A percentile compares a stretch with the other conserved stretches of the same genome.
Conservation (phyloP, 2,113 vertebrate species). For the Butorides virescens region DNA sequence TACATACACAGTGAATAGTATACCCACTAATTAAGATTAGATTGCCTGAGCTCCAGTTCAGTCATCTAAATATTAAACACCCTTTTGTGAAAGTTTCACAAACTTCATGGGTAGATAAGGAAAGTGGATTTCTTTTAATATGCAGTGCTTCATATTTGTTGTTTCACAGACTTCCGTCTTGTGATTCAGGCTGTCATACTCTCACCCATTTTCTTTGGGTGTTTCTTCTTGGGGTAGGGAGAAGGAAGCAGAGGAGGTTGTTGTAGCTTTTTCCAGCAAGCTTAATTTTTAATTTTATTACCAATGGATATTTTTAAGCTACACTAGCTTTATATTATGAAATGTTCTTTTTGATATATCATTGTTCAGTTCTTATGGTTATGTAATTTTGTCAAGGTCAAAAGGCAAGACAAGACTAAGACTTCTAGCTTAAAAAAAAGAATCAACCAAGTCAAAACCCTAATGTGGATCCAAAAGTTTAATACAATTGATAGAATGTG, state of each 20-base stretch:
- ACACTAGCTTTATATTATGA: background rate
- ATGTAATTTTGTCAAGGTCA: background rate
- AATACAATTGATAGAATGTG: background rate
- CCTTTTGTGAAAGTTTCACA: background rate
- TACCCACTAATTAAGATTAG: background rate
- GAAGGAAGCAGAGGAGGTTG: background rate
- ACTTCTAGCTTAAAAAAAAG: background rate
- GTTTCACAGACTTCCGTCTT: background rate
- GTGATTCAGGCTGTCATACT: background rate
- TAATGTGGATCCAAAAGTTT: background rate
- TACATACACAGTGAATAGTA: background rate
- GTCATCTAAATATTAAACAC: background rate
- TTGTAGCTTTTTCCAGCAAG: background rate
- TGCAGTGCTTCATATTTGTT: background rate
- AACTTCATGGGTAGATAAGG: background rate
- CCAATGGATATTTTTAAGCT: background rate
- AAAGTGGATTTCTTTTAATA: background rate
- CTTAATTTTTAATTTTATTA: background rate
- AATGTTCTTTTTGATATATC: background rate
- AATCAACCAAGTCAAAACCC: background rate
- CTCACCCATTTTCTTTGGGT: background rate
- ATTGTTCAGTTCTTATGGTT: background rate
- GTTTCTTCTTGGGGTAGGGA: background rate
- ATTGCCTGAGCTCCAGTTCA: background rate
- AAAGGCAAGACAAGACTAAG: background rate